Base-by-base conservation (phyloP, 2,797 vertebrate genomes). In the Acridotheres tristis region DNA sequence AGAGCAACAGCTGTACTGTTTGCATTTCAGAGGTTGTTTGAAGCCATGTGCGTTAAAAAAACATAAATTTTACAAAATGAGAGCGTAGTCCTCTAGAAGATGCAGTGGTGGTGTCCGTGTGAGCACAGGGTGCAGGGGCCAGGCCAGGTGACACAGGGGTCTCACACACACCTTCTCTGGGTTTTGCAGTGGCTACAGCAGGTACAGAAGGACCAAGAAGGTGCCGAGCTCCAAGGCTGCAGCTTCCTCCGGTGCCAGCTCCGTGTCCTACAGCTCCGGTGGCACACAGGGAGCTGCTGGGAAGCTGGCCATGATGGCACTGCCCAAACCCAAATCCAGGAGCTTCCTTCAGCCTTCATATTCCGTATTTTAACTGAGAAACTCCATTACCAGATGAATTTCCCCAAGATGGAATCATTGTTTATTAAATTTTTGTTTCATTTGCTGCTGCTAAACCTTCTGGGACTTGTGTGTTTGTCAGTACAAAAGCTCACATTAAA, bases 261-360 rank as follows among this genome's bases (percentile, higher is more conserved):
- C 93, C 0, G 19, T 75, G 1, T 26, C 38, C 1, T 11, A 0
- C 21, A 17, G n/a, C 3, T 2, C 30, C 12, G 68, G 89, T 2
- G 57, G 57, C 22, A 22, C 4, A 0, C 69, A 68, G 10, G 97
- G 81, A 71, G 51, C 69, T 57, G 57, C 88, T 25, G 92, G 71
- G 10, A 97, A 57, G 83, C 61, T 98, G 88, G 98, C 97, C 34
- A 96, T 98, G 23, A 97, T 98, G 98, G 97, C 97, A 16, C 97
- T 93, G 1, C 98, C 98, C 0, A 97, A 97, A 78, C 98, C 98
- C 34, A 78, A 92, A 54, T 90, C 3, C 85, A 96, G 98, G 26
- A 85, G 78, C 0, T 98, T 98, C 85, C 97, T 98, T 17, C 97
- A 95, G 69, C 97, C 98, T 19, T 96, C 97, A 0, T 98, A 96